Conservation (phyloP, 2,113 vertebrate species). For the Motacilla alba region DNA sequence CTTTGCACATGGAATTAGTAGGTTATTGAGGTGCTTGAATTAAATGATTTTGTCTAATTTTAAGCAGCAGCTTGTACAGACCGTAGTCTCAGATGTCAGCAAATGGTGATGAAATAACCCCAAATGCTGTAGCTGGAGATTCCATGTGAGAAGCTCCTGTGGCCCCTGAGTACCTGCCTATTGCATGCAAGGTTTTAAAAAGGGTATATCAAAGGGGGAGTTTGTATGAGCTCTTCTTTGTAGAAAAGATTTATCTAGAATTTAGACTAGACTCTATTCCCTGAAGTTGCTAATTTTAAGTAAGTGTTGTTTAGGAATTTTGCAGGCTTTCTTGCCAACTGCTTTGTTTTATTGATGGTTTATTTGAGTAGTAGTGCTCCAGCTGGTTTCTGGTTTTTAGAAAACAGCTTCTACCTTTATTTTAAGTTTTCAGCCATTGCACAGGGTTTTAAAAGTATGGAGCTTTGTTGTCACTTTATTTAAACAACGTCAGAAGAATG, state of each 20-base stretch:
- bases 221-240: not conserved
- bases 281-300: not conserved
- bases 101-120: not conserved
- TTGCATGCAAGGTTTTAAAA: not conserved
- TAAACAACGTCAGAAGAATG: not conserved
- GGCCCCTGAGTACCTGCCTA: not conserved
- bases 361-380: not conserved
- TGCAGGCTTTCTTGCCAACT: not conserved
- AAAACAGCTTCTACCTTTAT: not conserved
- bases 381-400: not conserved
- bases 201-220: not conserved
- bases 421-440: not conserved
- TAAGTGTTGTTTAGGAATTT: not conserved
- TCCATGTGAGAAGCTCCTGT: not conserved
- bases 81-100: rapidly evolving
- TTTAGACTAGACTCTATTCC: not conserved
- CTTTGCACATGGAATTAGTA: not conserved
- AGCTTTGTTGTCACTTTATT: not conserved
- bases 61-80: not conserved
- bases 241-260: not conserved
- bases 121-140: not conserved
- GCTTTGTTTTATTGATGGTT: not conserved
- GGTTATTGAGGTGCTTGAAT: not conserved
- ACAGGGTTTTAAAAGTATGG: not conserved
- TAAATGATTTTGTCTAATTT: not conserved